phyloP scores from a whole-genome alignment of 1,140 invertebrate genomes.

The Mercenaria mercenaria region DNA sequence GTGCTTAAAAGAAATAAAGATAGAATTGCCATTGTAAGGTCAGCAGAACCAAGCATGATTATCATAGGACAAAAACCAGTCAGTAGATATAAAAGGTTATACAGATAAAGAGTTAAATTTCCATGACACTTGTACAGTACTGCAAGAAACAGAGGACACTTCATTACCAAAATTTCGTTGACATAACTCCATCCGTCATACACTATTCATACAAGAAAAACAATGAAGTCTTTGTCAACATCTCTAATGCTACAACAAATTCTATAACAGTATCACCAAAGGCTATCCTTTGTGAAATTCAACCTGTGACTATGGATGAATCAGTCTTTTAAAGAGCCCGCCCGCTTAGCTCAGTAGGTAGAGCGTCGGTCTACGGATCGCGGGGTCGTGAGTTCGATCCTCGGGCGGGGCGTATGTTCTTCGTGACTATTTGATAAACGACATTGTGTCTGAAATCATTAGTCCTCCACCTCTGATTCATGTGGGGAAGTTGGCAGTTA shows the following conservation, averaged over 20 bases:
- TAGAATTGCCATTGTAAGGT: conserved; percentile 26
- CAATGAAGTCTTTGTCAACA: not conserved
- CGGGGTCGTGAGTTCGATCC: too few species aligned
- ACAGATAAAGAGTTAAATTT: not conserved
- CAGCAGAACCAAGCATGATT: conserved; percentile 13
- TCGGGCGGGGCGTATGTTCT: too few species aligned
- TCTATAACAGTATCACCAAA: conserved; percentile 33
- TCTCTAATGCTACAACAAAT: conserved; percentile 39
- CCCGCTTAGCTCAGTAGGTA: too few species aligned
- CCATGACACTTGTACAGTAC: conserved; percentile 2
- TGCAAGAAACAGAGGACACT: conserved; percentile 39
- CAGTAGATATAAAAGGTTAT: conserved; percentile 25
- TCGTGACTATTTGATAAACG: too few species aligned
- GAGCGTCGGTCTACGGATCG: too few species aligned
- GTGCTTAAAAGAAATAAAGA: conserved; percentile 27
- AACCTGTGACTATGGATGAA: conserved; percentile 37
- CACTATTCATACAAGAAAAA: conserved; percentile 4
- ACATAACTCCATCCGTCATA: conserved; percentile 31
- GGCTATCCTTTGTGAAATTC: conserved; percentile 55
- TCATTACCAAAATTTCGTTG: conserved; percentile 23
- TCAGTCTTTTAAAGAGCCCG: too few species aligned
- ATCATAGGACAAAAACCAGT: conserved; percentile 25
- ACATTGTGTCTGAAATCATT: too few species aligned
- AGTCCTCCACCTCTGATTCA: too few species aligned
- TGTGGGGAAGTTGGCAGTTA: too few species aligned